phyloP scores from a whole-genome alignment of 2,113 vertebrate species.

The Spheniscus mendiculus region DNA sequence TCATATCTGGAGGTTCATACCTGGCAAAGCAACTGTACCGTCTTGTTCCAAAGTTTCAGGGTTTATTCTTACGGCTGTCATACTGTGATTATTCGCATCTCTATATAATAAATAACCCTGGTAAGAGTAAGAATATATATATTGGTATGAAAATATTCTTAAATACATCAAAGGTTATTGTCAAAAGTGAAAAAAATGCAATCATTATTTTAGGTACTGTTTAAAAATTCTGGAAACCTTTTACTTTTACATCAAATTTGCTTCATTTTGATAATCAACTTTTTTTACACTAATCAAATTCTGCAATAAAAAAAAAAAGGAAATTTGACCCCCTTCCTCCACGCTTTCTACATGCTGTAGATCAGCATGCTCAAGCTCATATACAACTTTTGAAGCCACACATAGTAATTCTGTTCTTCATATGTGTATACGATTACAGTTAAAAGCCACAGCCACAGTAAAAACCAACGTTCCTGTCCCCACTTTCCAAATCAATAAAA shows the following conservation, averaged over 20 bases:
- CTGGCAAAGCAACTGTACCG: constrained; percentile 91
- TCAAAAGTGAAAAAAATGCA: background rate
- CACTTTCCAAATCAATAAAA: background rate
- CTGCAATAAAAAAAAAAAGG: background rate
- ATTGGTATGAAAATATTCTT: background rate
- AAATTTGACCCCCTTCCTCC: background rate
- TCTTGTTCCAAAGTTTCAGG: constrained; percentile 97
- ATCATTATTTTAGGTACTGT: background rate
- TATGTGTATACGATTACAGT: background rate
- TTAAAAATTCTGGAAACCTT: background rate
- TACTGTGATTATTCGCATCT: constrained; percentile 92
- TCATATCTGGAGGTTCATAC: constrained; percentile 66
- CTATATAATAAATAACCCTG: constrained; percentile 96
- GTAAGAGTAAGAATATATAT: background rate
- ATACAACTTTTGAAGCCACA: background rate
- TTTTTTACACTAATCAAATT: background rate
- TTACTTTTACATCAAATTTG: background rate
- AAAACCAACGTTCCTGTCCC: background rate
- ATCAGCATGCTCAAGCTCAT: background rate
- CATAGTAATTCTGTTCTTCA: background rate
- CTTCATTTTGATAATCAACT: background rate
- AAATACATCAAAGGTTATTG: background rate
- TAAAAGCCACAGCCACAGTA: background rate
- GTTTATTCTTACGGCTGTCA: constrained; percentile 95
- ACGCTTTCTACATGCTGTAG: background rate